A percentile compares a stretch with the other conserved stretches of the same genome.
These are phyloP conservation scores for Muscicapa striata DNA, from an alignment of 2,797 vertebrate species.

Conservation along the genomic window DNA sequence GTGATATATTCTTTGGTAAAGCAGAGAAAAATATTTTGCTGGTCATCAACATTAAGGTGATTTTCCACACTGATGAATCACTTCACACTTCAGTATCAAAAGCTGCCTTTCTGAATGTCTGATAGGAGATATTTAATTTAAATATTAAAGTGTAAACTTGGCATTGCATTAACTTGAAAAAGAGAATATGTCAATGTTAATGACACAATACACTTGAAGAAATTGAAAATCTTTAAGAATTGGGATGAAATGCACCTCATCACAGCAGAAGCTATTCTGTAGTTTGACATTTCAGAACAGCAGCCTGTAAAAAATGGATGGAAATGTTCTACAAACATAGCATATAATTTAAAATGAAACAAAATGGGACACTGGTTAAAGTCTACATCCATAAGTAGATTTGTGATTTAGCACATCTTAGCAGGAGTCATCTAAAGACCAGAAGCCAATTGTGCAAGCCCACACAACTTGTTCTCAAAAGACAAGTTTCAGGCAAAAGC, in stretches of 20 bases:
- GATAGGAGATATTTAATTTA: not conserved
- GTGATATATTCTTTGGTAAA: not conserved
- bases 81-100: not conserved
- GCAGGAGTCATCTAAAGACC: not conserved
- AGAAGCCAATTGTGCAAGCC: slow-evolving; percentile 42
- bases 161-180: not conserved
- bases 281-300: not conserved
- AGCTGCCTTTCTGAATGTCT: not conserved
- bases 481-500: slow-evolving; percentile 41
- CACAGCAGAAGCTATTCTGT: not conserved
- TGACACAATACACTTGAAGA: not conserved
- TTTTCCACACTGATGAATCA: not conserved
- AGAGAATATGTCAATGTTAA: not conserved
- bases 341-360: not conserved
- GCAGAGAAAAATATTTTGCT: not conserved
- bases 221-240: not conserved
- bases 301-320: not conserved
- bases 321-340: not conserved
- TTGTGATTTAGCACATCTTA: slow-evolving; percentile 28
- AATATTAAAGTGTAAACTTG: not conserved
- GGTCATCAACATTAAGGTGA: not conserved
- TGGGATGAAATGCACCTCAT: not conserved
- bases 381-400: not conserved
- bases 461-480: slow-evolving; percentile 51
- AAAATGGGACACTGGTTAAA: not conserved